phyloP scores from a whole-genome alignment of 2,797 vertebrate species.

The Spea hammondii region DNA sequence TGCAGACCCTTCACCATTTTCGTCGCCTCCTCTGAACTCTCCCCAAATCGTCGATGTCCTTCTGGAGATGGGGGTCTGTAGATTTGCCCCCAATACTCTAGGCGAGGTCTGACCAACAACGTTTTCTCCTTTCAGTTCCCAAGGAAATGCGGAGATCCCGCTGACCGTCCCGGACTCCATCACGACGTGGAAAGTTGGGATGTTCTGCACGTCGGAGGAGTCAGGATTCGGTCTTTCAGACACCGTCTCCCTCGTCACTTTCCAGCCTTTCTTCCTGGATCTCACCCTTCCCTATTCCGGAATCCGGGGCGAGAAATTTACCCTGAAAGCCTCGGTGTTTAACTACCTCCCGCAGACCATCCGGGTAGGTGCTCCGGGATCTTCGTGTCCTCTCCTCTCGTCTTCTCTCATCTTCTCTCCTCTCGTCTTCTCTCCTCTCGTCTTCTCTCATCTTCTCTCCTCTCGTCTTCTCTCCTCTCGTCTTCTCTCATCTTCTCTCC shows the following conservation, averaged over 20 bases:
- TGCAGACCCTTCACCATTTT: no score
- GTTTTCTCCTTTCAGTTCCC: constrained; percentile 56
- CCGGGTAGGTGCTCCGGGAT: constrained; percentile 67
- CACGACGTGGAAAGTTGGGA: constrained; percentile 65
- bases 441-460: no score
- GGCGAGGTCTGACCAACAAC: no score
- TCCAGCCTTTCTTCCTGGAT: constrained; percentile 83
- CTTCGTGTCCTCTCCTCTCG: neutral
- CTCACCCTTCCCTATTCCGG: constrained; percentile 76
- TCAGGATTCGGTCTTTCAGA: constrained; percentile 78
- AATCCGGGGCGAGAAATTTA: constrained; percentile 77
- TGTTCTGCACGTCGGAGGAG: constrained; percentile 65
- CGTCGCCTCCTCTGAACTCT: no score
- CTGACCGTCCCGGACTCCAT: constrained; percentile 65
- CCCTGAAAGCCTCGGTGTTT: constrained; percentile 77
- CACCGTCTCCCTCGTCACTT: constrained; percentile 64
- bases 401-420: no score
- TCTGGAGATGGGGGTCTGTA: no score
- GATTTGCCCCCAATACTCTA: no score
- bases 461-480: no score
- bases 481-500: no score
- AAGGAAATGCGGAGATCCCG: constrained; percentile 50
- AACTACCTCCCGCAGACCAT: constrained; percentile 79
- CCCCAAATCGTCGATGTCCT: no score
- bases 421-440: no score